phyloP scores from a whole-genome alignment of 2,888 invertebrate genomes.

The Ophion obscuratus region DNA sequence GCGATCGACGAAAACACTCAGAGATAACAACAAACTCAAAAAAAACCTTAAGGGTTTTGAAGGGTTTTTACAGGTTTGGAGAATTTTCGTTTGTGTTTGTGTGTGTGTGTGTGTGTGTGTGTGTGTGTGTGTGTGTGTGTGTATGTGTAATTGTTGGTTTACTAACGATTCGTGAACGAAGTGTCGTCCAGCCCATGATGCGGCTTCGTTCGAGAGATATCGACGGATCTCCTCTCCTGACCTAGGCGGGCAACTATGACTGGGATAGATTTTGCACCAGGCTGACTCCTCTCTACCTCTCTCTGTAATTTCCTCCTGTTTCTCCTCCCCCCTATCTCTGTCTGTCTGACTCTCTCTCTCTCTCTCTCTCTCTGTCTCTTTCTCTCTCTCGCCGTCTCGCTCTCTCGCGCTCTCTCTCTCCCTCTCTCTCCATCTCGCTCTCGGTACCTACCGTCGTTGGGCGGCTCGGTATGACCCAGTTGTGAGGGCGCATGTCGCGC shows the following conservation, averaged over 20 bases:
- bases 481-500: constrained; percentile 82
- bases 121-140: background rate
- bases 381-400: background rate
- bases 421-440: constrained; percentile 13
- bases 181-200: constrained; percentile 86
- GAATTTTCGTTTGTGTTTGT: background rate
- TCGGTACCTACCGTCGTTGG: constrained; percentile 62
- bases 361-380: constrained; percentile 47
- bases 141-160: constrained; percentile 50
- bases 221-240: constrained; percentile 71
- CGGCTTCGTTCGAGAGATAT: constrained; percentile 59
- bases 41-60: background rate
- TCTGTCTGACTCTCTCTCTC: background rate
- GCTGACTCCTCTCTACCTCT: constrained; percentile 50
- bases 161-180: constrained; percentile 87
- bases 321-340: constrained; percentile 16
- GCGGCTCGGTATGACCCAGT: constrained; percentile 80
- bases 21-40: background rate
- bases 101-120: background rate
- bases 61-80: background rate
- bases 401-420: constrained; percentile 39
- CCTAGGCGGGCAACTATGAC: constrained; percentile 71
- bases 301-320: constrained; percentile 26
- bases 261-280: constrained; percentile 71
- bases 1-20: constrained; percentile 9